These are phyloP conservation scores for Lepidothrix coronata DNA, from an alignment of 2,113 vertebrate genomes.

Conservation along the genomic window DNA sequence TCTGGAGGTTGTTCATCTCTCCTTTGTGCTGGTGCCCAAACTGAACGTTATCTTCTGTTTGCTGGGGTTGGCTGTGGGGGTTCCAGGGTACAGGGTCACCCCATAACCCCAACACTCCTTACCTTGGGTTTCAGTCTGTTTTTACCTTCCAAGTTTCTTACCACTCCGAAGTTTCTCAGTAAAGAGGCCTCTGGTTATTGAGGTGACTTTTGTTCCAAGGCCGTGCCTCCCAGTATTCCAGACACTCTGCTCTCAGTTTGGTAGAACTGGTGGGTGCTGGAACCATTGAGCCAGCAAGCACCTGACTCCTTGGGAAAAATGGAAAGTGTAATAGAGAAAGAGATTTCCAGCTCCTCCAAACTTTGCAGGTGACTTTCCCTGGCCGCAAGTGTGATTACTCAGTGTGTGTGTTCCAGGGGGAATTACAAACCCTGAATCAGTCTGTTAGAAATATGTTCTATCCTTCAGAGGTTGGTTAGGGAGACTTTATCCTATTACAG, in stretches of 20 bases:
- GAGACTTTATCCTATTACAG: not conserved
- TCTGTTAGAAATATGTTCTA: not conserved
- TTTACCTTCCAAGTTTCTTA: not conserved
- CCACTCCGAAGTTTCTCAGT: not conserved
- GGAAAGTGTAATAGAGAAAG: not conserved
- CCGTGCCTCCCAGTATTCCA: not conserved
- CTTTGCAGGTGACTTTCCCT: not conserved
- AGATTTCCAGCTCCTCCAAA: not conserved
- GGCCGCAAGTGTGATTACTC: not conserved
- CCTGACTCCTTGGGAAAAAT: not conserved
- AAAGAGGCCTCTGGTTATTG: not conserved
- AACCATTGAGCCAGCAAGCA: not conserved
- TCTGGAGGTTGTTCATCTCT: not conserved
- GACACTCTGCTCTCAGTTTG: not conserved
- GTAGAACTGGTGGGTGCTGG: not conserved
- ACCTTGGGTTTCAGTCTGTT: not conserved
- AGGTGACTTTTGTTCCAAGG: not conserved
- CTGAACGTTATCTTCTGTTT: not conserved
- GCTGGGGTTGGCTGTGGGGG: not conserved
- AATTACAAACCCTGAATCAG: not conserved
- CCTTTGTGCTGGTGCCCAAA: not conserved
- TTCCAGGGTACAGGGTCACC: not conserved
- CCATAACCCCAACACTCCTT: rapidly evolving
- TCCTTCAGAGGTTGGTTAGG: not conserved
- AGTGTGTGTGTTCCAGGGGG: not conserved